Conservation (phyloP, 2,797 vertebrate species). For the Brotula barbata region DNA sequence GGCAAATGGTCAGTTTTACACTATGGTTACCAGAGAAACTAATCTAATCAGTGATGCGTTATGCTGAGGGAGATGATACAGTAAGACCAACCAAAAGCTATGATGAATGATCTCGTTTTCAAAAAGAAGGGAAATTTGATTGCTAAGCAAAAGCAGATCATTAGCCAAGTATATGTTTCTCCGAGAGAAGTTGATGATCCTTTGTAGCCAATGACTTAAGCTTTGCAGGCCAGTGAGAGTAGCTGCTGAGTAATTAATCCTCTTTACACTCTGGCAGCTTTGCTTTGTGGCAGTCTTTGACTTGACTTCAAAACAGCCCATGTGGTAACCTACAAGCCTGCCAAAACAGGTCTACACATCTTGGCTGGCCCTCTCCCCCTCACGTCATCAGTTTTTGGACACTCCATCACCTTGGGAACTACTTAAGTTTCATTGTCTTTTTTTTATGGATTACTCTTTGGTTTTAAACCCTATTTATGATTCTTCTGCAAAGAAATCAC, state of each 20-base stretch:
- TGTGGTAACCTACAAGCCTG: constrained; percentile 57
- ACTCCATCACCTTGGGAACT: constrained; percentile 1
- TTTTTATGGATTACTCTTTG: constrained; percentile 40
- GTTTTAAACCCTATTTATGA: constrained; percentile 12
- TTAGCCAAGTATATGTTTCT: background rate
- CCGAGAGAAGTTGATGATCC: constrained; percentile 11
- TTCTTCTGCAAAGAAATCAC: constrained; percentile 39
- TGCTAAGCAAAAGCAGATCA: background rate
- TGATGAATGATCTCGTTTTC: background rate
- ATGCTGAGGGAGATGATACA: too few relatives aligned
- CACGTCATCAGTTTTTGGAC: constrained; percentile 10
- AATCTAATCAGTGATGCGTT: too few relatives aligned
- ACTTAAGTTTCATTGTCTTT: constrained; percentile 4
- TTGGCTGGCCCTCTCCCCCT: constrained; percentile 9
- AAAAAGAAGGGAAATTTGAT: constrained; percentile 5
- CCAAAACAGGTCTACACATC: constrained; percentile 16
- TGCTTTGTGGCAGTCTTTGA: constrained; percentile 52
- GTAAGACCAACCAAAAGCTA: background rate
- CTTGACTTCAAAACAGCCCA: constrained; percentile 56
- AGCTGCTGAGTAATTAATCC: constrained; percentile 78
- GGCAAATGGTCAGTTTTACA: background rate
- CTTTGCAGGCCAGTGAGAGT: constrained; percentile 55
- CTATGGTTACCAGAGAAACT: background rate
- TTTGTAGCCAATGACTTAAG: constrained; percentile 44
- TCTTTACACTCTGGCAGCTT: constrained; percentile 70